Evolutionary conservation across 2,888 invertebrate genomes (phyloP).

Genomic region (Portevinia maculata): DNA sequence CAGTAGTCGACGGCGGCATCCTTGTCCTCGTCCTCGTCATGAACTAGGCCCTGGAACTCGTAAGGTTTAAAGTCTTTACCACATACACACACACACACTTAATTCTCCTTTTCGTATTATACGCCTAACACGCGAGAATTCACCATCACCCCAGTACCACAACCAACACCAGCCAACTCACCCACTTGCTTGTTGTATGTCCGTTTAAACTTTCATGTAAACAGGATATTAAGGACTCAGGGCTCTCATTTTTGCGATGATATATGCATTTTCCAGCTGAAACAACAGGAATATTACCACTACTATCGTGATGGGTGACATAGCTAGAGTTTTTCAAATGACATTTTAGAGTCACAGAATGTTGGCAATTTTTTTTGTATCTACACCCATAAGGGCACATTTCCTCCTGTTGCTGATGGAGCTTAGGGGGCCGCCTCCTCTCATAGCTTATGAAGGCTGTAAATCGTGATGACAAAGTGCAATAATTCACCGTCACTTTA

Average conservation of each 20-base stretch:
- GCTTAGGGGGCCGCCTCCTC: not conserved
- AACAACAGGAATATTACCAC: slow-evolving; percentile 21
- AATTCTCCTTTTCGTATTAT: not conserved
- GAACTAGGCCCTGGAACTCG: slow-evolving; percentile 42
- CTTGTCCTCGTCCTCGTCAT: slow-evolving; percentile 21
- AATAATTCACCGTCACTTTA: slow-evolving; percentile 61
- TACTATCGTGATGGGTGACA: slow-evolving; percentile 6
- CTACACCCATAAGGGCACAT: not conserved
- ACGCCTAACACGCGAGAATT: slow-evolving; percentile 26
- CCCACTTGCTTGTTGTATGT: slow-evolving; percentile 32
- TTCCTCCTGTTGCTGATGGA: slow-evolving; percentile 36
- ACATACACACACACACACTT: not conserved
- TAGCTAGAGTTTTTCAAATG: slow-evolving; percentile 19
- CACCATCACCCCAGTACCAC: not conserved
- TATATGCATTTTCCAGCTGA: slow-evolving; percentile 42
- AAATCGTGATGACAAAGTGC: slow-evolving; percentile 61
- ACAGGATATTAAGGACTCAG: slow-evolving; percentile 60
- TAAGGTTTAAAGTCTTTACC: slow-evolving; percentile 11
- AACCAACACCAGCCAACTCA: not conserved
- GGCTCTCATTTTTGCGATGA: slow-evolving; percentile 32
- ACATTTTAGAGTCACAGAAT: slow-evolving; percentile 40
- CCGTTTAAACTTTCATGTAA: slow-evolving; percentile 63
- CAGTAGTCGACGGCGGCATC: slow-evolving; percentile 5
- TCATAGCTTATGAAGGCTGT: slow-evolving; percentile 29
- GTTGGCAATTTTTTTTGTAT: not conserved